Base-by-base conservation (phyloP, 2,888 invertebrate species). In the Copidosoma aretas region DNA sequence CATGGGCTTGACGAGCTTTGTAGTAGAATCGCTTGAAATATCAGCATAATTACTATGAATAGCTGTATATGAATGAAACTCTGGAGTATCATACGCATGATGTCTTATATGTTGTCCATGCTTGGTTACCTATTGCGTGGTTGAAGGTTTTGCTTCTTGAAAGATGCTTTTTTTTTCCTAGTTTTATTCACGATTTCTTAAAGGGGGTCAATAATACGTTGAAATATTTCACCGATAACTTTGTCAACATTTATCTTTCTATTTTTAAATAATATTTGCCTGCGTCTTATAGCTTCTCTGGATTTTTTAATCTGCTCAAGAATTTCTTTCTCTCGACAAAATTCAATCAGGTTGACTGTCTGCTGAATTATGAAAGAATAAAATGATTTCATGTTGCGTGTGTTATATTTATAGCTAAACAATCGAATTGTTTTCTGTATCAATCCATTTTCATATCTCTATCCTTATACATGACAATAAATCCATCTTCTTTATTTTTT, bases 381-480 rank as follows among this genome's bases (percentile, higher is more conserved):
- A 15, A 21, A 21, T 15, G 10, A 21, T 32, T 24, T 15, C 8
- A 32, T 8, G 8, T 19, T 24, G 15, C 8, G 21, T 54, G 0
- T 10, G 32, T 32, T 12, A 32, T 46, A 60, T 60, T 46, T 60
- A 46, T 60, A 60, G 51, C n/a, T 57, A 75, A 75, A 19, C 53
- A 59, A 57, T 80, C 76, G 65, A 80, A 78, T 15, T 77, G 76
- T 72, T 75, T 75, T 24, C 79, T 67, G 71, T 80, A 81, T 24
- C 81, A 66, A 12, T 8, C 80, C 80, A 71, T 57, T n/a, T 77
- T 60, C 1, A 78, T 39, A 3, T 59, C 32, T 52, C 75, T 71
- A 67, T 80, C 80, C 72, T 79, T 78, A 64, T 75, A 74, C 32
- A 81, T 78, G 0, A 76, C 75, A 17, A 79, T 41, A 72, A 79